Base-by-base conservation (phyloP, 2,797 vertebrate species). In the Staurois parvus region DNA sequence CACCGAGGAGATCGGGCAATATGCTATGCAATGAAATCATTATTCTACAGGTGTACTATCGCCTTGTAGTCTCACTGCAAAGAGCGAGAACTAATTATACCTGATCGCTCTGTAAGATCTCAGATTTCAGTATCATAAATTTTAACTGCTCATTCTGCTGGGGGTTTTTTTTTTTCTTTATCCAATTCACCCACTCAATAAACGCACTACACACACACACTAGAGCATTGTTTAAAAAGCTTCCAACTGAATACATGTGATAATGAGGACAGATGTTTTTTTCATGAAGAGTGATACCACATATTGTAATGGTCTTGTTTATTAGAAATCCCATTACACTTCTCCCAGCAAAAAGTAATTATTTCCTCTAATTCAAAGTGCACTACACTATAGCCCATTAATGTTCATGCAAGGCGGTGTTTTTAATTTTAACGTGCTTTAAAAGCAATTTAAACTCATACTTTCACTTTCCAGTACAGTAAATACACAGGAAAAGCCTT, bases 191-290 rank as follows among this genome's bases (percentile, higher is more conserved):
- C 64, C 40, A 79, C 28, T 40, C 64, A 30, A 15, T 42, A 26
- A 37, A 37, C 19, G 34, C 13, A 64, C n/a, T 28, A 15, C 9
- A 48, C 42, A 34, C 34, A 42, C 28, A 12, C n/a, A 21, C 10
- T 34, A 11, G 21, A 17, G 32, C 32, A 52, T 67, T 79, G 45
- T 80, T 67, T 56, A 26, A 72, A 42, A 85, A 70, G 76, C 48
- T 85, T 80, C 56, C 42, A 56, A 26, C 70, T 64, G 7, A 74
- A 73, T 52, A 68, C 28, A 48, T 74, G 76, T 79, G 52, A 84
- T 78, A 78, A 84, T 84, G 32, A 84, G 75, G n/a, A 62, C 48
- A 78, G 67, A 84, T 84, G 73, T 83, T 83, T 77, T 83, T 77
- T 68, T 40, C 30, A 12, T 68, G 28, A 72, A 59, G 67, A 72